phyloP scores from a whole-genome alignment of 2,113 vertebrate species.

The Cyphomyrus discorhynchus region DNA sequence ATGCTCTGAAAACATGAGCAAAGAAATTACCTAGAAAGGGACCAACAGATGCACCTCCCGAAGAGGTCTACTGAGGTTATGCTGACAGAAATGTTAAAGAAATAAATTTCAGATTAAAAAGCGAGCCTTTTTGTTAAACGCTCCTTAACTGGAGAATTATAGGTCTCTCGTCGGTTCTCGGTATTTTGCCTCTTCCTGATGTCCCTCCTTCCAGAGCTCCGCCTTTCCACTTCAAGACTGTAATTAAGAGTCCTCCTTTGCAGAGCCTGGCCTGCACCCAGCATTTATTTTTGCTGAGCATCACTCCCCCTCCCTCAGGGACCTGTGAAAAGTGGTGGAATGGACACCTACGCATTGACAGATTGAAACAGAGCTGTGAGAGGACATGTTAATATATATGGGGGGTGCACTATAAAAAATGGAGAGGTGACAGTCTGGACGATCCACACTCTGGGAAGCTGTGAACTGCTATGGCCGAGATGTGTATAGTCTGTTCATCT shows the following conservation, averaged over 20 bases:
- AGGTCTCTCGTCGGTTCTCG: not conserved
- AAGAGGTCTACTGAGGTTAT: not conserved
- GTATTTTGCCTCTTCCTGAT: not conserved
- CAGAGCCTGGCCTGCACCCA: not conserved
- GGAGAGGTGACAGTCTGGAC: not conserved
- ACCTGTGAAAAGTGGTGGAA: not conserved
- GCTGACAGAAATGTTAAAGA: not conserved
- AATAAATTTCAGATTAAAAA: not conserved
- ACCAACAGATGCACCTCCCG: not conserved
- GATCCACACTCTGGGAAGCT: not conserved
- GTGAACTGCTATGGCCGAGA: not conserved
- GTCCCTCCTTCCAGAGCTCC: not conserved
- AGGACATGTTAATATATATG: slow-evolving; percentile 4
- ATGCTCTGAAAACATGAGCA: not conserved
- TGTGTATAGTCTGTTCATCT: not conserved
- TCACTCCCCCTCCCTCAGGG: not conserved
- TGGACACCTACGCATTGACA: slow-evolving; percentile 23
- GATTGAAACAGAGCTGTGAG: not conserved
- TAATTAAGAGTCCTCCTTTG: not conserved
- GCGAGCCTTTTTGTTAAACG: not conserved
- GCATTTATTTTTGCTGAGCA: not conserved
- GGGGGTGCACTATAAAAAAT: not conserved
- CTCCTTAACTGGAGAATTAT: not conserved
- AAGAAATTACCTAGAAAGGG: not conserved
- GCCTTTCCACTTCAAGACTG: not conserved